phyloP scores from a whole-genome alignment of 2,797 vertebrate species.

The Sebastes iracundus region DNA sequence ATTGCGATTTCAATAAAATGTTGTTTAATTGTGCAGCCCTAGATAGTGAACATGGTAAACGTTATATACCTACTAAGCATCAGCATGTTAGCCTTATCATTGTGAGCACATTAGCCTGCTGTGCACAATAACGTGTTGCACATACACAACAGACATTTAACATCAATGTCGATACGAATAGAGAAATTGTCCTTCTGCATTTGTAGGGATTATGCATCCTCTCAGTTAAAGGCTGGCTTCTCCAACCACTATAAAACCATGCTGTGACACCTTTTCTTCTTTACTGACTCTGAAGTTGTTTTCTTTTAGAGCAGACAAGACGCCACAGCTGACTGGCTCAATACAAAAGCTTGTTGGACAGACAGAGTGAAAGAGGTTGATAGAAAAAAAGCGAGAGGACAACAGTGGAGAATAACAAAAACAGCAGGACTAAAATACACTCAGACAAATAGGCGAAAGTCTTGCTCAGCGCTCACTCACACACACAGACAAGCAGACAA shows the following conservation, averaged over 20 bases:
- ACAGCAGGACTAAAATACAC: conserved; percentile 10
- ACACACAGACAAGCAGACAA: not conserved
- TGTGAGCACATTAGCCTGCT: not conserved
- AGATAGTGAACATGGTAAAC: not conserved
- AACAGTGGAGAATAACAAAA: conserved; percentile 18
- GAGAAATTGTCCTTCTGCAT: not conserved
- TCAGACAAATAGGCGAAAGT: not conserved
- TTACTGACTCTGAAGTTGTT: conserved; percentile 1
- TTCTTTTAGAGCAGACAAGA: conserved; percentile 8
- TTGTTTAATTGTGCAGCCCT: not conserved
- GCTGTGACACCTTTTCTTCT: not conserved
- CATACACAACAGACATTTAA: not conserved
- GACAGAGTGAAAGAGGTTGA: not conserved
- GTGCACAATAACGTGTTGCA: not conserved
- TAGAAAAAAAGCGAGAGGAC: not conserved
- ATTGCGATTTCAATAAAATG: too few species aligned
- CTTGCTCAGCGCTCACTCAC: not conserved
- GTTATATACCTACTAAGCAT: not conserved
- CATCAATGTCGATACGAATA: not conserved
- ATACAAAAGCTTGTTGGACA: not conserved
- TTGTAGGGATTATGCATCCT: not conserved
- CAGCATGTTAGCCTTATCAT: not conserved
- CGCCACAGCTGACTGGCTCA: not conserved
- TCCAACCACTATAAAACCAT: not conserved
- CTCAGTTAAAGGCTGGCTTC: not conserved